phyloP scores from a whole-genome alignment of 2,113 vertebrate genomes.

The Tichodroma muraria region DNA sequence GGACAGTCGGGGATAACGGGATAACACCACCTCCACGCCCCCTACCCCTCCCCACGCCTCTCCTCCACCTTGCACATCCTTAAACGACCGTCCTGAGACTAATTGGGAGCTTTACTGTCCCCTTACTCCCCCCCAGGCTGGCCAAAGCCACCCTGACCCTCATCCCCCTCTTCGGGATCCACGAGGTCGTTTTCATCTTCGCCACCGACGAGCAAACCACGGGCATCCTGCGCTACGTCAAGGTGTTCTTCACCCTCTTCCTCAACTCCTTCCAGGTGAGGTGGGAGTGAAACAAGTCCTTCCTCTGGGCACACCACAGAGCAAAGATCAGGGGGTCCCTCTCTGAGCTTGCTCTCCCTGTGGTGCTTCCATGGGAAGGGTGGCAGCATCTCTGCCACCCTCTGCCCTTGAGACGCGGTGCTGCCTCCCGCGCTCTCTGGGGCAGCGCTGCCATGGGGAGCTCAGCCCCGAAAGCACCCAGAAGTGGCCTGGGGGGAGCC shows the following conservation, averaged over 20 bases:
- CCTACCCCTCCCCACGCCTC: rapidly evolving
- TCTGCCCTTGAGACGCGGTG: rapidly evolving
- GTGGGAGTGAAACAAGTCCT: rapidly evolving
- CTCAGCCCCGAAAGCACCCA: neutral
- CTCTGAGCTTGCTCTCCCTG: neutral
- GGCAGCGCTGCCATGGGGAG: neutral
- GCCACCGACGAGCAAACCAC: slow-evolving; percentile 79
- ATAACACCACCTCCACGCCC: neutral
- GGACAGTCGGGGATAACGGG: neutral
- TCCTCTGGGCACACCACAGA: neutral
- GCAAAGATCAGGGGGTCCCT: too few relatives aligned
- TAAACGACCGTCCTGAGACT: rapidly evolving
- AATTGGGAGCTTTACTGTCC: neutral
- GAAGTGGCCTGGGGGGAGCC: neutral
- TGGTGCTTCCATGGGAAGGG: neutral
- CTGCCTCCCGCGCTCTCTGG: neutral
- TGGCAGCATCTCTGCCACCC: rapidly evolving
- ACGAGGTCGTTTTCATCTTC: slow-evolving; percentile 81
- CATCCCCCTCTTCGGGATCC: slow-evolving; percentile 80
- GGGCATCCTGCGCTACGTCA: slow-evolving; percentile 74
- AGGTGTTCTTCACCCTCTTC: slow-evolving; percentile 80
- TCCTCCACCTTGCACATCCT: neutral
- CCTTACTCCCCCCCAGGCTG: slow-evolving; percentile 50
- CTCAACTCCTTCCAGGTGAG: slow-evolving; percentile 84
- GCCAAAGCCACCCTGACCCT: slow-evolving; percentile 83